Evolutionary conservation across 2,888 invertebrate species (phyloP).

Genomic region (Lasiommata megera): DNA sequence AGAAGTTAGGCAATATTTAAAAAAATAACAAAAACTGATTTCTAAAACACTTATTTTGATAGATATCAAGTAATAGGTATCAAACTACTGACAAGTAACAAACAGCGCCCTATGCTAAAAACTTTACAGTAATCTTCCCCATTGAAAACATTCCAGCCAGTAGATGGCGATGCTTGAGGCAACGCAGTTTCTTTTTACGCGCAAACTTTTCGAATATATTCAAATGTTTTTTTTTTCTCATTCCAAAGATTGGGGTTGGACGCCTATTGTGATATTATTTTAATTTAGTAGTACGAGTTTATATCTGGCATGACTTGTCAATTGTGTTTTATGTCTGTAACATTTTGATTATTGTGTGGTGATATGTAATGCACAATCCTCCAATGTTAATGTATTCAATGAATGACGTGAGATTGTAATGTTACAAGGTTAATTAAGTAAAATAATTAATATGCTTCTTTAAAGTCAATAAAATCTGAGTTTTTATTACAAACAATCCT

Average conservation of each 20-base stretch:
- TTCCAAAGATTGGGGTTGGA: slow-evolving; percentile 33
- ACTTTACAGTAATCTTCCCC: no score
- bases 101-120: no score
- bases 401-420: slow-evolving; percentile 7
- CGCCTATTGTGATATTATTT: slow-evolving; percentile 36
- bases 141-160: no score
- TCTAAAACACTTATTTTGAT: no score
- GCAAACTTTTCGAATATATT: slow-evolving; percentile 10
- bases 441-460: background rate
- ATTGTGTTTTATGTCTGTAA: slow-evolving; percentile 1
- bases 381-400: slow-evolving; percentile 12
- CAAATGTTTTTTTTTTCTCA: slow-evolving; percentile 4
- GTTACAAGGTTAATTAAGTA: background rate
- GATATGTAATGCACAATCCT: slow-evolving; percentile 32
- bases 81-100: no score
- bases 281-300: slow-evolving; percentile 9
- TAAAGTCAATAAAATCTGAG: background rate
- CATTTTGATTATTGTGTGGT: slow-evolving; percentile 17
- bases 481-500: background rate
- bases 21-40: no score
- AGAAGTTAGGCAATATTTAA: no score
- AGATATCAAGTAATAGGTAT: no score
- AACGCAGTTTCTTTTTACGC: slow-evolving; percentile 8
- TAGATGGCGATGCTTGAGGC: no score
- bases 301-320: background rate